Conservation (phyloP, 2,797 vertebrate genomes). For the Poecilia wingei region DNA sequence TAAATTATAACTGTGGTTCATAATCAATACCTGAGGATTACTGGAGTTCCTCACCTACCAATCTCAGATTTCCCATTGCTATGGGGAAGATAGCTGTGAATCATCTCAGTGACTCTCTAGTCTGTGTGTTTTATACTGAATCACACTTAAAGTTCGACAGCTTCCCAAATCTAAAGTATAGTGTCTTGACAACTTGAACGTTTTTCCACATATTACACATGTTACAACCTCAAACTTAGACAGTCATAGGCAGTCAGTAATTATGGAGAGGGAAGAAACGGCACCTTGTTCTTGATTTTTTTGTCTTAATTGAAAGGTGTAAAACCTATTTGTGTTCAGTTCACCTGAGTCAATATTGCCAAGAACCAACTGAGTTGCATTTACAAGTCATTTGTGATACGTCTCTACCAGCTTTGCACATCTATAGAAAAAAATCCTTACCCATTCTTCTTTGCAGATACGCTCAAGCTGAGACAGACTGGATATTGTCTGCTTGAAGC, state of each 20-base stretch:
- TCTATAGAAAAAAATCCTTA: neutral
- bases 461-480: neutral
- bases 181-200: neutral
- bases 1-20: conserved; percentile 65
- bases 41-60: conserved; percentile 54
- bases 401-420: neutral
- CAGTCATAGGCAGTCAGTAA: neutral
- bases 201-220: conserved; percentile 3
- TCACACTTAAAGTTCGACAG: conserved; percentile 1
- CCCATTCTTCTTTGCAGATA: neutral
- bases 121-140: conserved; percentile 40
- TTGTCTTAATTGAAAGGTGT: neutral
- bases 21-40: conserved; percentile 63
- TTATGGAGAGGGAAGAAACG: neutral
- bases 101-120: conserved; percentile 34
- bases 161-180: conserved; percentile 17
- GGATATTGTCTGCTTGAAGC: neutral
- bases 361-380: neutral
- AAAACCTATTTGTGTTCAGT: neutral
- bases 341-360: neutral
- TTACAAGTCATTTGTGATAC: neutral
- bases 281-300: neutral
- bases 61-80: conserved; percentile 59
- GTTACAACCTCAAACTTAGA: conserved; percentile 6
- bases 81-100: conserved; percentile 38